Evolutionary conservation across 92 coral and sea anemone species (phyloP).

Genomic region (Umimayanthus chanpuru): DNA sequence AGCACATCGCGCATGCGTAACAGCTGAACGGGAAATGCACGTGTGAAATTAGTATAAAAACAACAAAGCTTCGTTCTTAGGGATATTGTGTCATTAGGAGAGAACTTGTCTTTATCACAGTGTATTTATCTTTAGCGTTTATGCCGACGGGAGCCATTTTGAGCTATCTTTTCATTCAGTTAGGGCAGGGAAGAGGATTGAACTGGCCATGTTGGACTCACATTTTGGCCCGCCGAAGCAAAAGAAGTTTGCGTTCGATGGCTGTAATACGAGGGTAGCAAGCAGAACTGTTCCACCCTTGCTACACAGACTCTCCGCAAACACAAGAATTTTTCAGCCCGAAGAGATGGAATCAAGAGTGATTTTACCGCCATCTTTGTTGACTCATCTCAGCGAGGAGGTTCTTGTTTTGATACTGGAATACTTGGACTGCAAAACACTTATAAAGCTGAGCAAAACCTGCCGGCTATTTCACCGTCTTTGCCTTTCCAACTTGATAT

Average conservation of each 20-base stretch:
- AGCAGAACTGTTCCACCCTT: conserved; percentile 74
- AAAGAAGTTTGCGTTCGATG: conserved; percentile 74
- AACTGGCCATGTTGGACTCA: conserved; percentile 91
- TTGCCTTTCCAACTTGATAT: conserved; percentile 98
- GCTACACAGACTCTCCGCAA: conserved; percentile 80
- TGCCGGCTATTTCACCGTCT: conserved; percentile 98
- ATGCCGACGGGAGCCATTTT: conserved; percentile 81
- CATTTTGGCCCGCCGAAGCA: conserved; percentile 80
- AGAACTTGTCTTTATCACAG: conserved; percentile 87
- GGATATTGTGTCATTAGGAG: conserved; percentile 98
- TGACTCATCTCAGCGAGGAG: conserved; percentile 97
- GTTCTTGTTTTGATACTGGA: conserved; percentile 98
- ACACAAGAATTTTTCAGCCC: conserved; percentile 94
- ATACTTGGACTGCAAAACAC: conserved; percentile 97
- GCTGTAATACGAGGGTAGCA: conserved; percentile 63
- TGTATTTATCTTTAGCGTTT: conserved; percentile 93
- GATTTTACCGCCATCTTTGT: conserved; percentile 87
- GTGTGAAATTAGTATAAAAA: conserved; percentile 99
- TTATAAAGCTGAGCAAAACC: conserved; percentile 95
- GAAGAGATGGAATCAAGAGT: conserved; percentile 92
- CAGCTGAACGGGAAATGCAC: conserved; percentile 97
- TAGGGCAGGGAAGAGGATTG: conserved; percentile 65
- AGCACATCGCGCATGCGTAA: conserved; percentile 93
- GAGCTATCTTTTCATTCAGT: conserved; percentile 66
- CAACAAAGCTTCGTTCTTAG: conserved; percentile 99